Conservation (phyloP, 2,888 invertebrate species). For the Leucoma salicis region DNA sequence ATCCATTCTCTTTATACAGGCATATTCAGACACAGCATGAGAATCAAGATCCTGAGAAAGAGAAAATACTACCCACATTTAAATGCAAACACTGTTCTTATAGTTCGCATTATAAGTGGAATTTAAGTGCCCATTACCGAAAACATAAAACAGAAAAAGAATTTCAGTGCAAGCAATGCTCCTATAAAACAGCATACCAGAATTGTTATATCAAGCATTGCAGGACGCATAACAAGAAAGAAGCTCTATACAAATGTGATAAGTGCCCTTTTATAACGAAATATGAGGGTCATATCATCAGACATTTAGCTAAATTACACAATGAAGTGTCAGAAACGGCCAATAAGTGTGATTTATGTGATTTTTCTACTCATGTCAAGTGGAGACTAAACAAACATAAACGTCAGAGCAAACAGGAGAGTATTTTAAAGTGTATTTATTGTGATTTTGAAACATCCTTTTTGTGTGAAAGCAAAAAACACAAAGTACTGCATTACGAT, state of each 20-base stretch:
- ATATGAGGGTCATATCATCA: constrained; percentile 55
- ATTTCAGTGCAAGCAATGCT: constrained; percentile 41
- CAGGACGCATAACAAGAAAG: constrained; percentile 36
- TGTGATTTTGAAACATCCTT: constrained; percentile 53
- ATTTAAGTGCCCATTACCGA: constrained; percentile 43
- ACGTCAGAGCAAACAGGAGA: constrained; percentile 44
- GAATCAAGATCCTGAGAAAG: constrained; percentile 13
- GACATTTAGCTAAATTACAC: constrained; percentile 60
- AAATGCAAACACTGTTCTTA: constrained; percentile 33
- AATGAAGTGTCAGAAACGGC: constrained; percentile 53
- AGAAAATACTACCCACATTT: neutral
- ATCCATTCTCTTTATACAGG: constrained; percentile 44
- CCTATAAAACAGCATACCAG: constrained; percentile 41
- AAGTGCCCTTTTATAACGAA: constrained; percentile 57
- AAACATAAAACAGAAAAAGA: constrained; percentile 45
- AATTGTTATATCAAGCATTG: constrained; percentile 45
- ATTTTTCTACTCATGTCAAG: constrained; percentile 51
- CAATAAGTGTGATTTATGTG: constrained; percentile 51
- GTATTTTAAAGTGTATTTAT: constrained; percentile 40
- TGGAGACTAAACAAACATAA: constrained; percentile 60
- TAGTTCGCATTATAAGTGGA: constrained; percentile 34
- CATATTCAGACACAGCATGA: constrained; percentile 50
- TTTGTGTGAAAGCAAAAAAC: constrained; percentile 55
- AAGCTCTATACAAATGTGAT: constrained; percentile 45
- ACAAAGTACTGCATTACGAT: constrained; percentile 39